phyloP scores from a whole-genome alignment of 2,888 invertebrate species.

The Sericinus montela region DNA sequence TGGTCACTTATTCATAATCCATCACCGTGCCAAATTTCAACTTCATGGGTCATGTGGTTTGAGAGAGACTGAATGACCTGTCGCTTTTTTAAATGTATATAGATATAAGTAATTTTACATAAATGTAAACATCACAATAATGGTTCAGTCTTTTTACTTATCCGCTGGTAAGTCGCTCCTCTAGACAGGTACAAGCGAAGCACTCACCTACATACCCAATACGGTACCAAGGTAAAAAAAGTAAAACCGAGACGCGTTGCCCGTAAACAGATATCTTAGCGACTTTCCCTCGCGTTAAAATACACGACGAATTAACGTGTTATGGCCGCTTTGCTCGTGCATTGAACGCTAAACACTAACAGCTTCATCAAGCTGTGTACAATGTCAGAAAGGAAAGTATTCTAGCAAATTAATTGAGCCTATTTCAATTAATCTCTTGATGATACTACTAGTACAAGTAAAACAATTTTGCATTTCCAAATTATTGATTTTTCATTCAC shows the following conservation, averaged over 20 bases:
- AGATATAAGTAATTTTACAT: no score
- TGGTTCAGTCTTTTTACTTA: conserved; percentile 4
- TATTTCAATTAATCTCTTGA: no score
- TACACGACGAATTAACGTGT: conserved; percentile 11
- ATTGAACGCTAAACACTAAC: conserved; percentile 3
- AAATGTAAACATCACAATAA: background rate
- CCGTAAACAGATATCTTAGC: conserved; percentile 27
- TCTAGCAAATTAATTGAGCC: background rate
- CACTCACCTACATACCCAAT: conserved; percentile 18
- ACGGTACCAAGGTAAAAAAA: conserved; percentile 14
- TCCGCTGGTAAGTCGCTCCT: background rate
- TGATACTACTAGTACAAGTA: no score
- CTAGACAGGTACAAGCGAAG: conserved; percentile 4
- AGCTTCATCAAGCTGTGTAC: conserved; percentile 8
- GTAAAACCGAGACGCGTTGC: conserved; percentile 15
- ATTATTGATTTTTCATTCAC: no score
- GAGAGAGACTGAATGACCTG: no score
- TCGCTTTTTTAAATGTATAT: no score
- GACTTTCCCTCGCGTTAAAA: conserved; percentile 46
- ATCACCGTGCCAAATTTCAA: no score
- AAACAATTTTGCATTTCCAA: no score
- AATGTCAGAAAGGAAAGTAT: conserved; percentile 13
- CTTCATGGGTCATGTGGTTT: no score
- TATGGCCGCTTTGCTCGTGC: conserved; percentile 5
- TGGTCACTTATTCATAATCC: no score